Conservation (phyloP, 1,140 invertebrate species). For the Protaetia brevitarsis region DNA sequence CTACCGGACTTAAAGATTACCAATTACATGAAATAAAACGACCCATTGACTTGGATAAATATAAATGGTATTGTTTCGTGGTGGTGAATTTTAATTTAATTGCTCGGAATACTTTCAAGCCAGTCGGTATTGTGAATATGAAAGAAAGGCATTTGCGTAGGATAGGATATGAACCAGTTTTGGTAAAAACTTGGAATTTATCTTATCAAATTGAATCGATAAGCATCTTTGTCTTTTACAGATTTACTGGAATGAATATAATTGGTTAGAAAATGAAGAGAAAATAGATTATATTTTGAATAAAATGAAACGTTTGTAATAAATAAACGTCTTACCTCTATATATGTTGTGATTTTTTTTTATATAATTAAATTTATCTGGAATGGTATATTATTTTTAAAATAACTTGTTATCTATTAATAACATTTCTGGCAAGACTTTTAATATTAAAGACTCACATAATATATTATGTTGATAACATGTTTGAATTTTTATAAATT, state of each 20-base stretch:
- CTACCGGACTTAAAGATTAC: slow-evolving; percentile 44
- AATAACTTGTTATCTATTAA: too few species aligned
- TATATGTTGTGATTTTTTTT: too few species aligned
- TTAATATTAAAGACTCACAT: too few species aligned
- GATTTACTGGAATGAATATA: slow-evolving; percentile 50
- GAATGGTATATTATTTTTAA: too few species aligned
- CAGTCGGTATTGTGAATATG: slow-evolving; percentile 49
- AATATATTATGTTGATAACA: too few species aligned
- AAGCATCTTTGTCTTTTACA: slow-evolving; percentile 31
- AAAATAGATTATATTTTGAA: slow-evolving; percentile 45
- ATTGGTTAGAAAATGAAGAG: slow-evolving; percentile 37
- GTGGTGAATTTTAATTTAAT: slow-evolving; percentile 48
- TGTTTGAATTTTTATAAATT: too few species aligned
- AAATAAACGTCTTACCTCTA: neutral
- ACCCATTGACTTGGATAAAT: slow-evolving; percentile 45
- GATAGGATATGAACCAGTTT: slow-evolving; percentile 57
- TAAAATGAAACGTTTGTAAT: slow-evolving; percentile 35
- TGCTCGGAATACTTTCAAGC: slow-evolving; percentile 44
- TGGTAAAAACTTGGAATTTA: slow-evolving; percentile 49
- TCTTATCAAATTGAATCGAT: slow-evolving; percentile 22
- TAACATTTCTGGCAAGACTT: too few species aligned
- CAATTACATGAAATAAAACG: slow-evolving; percentile 49
- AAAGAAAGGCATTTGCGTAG: slow-evolving; percentile 56
- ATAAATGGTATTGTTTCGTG: slow-evolving; percentile 52
- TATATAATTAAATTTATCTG: too few species aligned